phyloP scores from a whole-genome alignment of 1,140 invertebrate species.

The Drosophila rufa region DNA sequence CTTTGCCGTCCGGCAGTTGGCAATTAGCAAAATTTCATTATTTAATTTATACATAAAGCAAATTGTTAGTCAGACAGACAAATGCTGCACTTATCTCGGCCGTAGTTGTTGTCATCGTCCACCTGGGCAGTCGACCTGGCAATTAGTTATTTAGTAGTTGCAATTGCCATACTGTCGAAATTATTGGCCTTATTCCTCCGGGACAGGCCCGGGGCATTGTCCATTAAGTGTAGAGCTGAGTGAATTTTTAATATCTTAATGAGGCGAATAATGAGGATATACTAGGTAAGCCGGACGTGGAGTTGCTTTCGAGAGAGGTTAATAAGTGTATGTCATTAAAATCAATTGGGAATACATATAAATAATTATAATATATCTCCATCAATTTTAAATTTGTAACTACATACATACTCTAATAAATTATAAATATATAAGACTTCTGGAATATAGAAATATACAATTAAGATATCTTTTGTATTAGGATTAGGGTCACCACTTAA shows the following conservation, averaged over 20 bases:
- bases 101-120: conserved; percentile 33
- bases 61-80: conserved; percentile 48
- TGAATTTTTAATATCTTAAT: conserved; percentile 49
- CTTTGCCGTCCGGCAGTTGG: conserved; percentile 36
- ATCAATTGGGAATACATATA: background rate
- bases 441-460: too few species aligned
- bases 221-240: conserved; percentile 44
- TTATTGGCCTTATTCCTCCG: conserved; percentile 27
- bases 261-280: conserved; percentile 26
- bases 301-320: too few species aligned
- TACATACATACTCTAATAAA: too few species aligned
- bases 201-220: conserved; percentile 23
- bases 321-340: background rate
- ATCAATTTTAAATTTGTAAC: too few species aligned
- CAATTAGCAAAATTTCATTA: conserved; percentile 78
- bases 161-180: conserved; percentile 57
- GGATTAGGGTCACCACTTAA: background rate
- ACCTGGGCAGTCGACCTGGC: conserved; percentile 25
- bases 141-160: conserved; percentile 77
- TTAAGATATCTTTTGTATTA: background rate
- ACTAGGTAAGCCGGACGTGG: too few species aligned
- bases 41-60: conserved; percentile 63
- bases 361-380: background rate
- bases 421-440: too few species aligned
- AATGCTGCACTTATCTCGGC: conserved; percentile 45